These are phyloP conservation scores for Catalaphyllia jardinei DNA, from an alignment of 64 coral and sea anemone species.

Conservation along the genomic window DNA sequence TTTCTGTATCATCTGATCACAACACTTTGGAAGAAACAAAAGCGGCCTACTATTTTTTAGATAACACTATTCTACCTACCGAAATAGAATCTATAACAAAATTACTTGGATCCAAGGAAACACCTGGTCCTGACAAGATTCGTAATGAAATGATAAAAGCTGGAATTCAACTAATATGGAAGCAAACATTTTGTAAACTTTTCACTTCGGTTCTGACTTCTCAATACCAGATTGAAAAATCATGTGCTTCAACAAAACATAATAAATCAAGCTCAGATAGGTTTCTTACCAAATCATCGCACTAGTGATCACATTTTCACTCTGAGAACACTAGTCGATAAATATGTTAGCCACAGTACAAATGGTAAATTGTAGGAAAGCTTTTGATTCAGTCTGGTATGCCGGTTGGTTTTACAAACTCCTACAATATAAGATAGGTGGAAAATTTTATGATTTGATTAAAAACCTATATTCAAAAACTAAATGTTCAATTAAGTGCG, in stretches of 20 bases:
- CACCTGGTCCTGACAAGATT: too few species aligned
- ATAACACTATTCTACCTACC: too few species aligned
- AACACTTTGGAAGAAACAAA: too few species aligned
- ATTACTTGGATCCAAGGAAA: too few species aligned
- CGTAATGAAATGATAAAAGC: too few species aligned
- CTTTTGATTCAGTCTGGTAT: conserved; percentile 29
- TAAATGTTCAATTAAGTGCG: neutral
- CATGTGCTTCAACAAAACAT: neutral
- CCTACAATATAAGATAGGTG: neutral
- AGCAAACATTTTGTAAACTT: too few species aligned
- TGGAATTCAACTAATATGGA: too few species aligned
- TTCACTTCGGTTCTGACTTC: too few species aligned
- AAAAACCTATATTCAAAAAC: neutral
- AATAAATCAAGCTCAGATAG: conserved; percentile 8
- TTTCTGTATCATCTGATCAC: too few species aligned
- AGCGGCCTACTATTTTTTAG: too few species aligned
- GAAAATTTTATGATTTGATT: neutral
- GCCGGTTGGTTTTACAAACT: neutral
- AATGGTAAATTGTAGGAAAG: conserved; percentile 11
- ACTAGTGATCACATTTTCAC: conserved; percentile 47
- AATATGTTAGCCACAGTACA: neutral
- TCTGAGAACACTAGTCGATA: neutral
- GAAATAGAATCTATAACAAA: too few species aligned
- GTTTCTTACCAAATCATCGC: conserved; percentile 23
- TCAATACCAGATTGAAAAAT: too few species aligned